Evolutionary conservation across 1,140 invertebrate genomes (phyloP).

Genomic region (Drosophila erecta): DNA sequence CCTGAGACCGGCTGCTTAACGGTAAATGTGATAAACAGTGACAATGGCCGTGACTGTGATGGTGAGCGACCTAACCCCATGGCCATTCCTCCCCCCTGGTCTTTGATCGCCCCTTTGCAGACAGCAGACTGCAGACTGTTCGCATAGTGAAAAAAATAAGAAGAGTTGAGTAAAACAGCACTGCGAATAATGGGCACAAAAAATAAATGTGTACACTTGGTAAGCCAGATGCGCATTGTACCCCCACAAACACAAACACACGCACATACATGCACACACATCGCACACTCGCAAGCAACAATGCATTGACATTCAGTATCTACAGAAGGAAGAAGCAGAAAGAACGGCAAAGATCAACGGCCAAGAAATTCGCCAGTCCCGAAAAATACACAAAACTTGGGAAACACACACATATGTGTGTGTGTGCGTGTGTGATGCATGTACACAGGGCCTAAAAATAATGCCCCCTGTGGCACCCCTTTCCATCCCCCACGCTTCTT

Average conservation of each 20-base stretch:
- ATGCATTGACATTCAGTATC: conserved; percentile 62
- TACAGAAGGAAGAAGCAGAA: conserved; percentile 16
- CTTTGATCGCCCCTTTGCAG: background rate
- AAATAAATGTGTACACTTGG: conserved; percentile 32
- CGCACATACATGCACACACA: background rate
- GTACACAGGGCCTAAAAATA: conserved; percentile 47
- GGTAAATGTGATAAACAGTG: conserved; percentile 40
- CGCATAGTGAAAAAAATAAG: conserved; percentile 10
- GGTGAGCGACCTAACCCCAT: conserved; percentile 1
- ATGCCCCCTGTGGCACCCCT: conserved; percentile 19
- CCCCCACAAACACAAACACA: conserved; percentile 9
- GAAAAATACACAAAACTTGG: conserved; percentile 39
- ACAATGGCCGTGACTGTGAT: conserved; percentile 31
- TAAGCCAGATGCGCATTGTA: conserved; percentile 49
- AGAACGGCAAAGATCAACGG: conserved; percentile 44
- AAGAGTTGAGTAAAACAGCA: background rate
- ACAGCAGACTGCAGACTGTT: conserved; percentile 1
- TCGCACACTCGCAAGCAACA: conserved; percentile 27
- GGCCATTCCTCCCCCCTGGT: background rate
- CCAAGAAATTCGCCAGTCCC: conserved; percentile 44
- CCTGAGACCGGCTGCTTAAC: conserved; percentile 37
- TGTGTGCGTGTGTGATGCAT: background rate
- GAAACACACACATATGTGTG: conserved; percentile 5
- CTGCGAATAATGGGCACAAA: conserved; percentile 8
- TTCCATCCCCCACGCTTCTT: background rate